Evolutionary conservation across 2,888 invertebrate species (phyloP).

Genomic region (Pandemis heparana): DNA sequence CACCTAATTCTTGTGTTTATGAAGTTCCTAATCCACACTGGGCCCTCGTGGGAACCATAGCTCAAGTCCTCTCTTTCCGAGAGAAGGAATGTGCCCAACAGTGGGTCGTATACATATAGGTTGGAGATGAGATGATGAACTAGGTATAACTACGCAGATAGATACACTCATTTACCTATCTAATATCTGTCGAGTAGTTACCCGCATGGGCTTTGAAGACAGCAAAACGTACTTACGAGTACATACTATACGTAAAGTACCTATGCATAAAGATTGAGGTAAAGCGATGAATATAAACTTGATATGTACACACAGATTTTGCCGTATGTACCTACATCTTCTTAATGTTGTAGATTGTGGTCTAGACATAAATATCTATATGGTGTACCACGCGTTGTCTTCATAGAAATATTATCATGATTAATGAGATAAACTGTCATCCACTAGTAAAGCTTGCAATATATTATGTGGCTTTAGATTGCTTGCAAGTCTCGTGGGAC

Average conservation of each 20-base stretch:
- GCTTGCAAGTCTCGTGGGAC: not conserved
- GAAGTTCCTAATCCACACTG: too few species aligned
- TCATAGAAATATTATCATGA: conserved; percentile 35
- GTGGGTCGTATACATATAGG: too few species aligned
- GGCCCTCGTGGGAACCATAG: too few species aligned
- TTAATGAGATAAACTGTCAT: conserved; percentile 44
- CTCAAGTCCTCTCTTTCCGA: too few species aligned
- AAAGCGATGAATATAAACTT: conserved; percentile 10
- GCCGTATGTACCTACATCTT: not conserved
- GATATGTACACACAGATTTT: not conserved
- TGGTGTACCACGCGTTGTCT: not conserved
- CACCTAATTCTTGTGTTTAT: too few species aligned
- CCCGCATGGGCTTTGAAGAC: conserved; percentile 28
- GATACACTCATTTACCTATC: conserved; percentile 5
- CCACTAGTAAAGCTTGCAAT: not conserved
- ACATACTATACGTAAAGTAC: not conserved
- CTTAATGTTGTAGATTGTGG: not conserved
- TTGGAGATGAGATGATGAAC: too few species aligned
- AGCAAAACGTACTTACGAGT: not conserved
- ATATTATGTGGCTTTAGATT: not conserved
- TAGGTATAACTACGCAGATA: too few species aligned
- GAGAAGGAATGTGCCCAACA: too few species aligned
- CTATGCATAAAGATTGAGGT: not conserved
- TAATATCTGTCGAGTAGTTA: not conserved
- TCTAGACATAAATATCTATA: conserved; percentile 6